These are phyloP conservation scores for Microctonus hyperodae DNA, from an alignment of 2,888 invertebrate genomes.

Conservation along the genomic window DNA sequence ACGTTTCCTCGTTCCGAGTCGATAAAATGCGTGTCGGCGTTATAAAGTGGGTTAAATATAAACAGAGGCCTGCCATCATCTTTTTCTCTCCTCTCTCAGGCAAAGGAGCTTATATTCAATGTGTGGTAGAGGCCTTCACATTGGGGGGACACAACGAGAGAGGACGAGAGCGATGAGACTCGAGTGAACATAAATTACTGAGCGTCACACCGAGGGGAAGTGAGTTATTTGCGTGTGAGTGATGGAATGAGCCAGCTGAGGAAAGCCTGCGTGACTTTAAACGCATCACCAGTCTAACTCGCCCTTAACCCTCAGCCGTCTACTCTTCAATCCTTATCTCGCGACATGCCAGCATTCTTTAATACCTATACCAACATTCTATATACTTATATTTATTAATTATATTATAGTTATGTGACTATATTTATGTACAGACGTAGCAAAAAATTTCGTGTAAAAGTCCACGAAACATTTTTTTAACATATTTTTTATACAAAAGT, in stretches of 20 bases:
- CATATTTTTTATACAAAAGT: too few species aligned
- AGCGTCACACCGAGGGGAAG: constrained; percentile 53
- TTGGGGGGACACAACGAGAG: constrained; percentile 30
- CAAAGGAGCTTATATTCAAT: constrained; percentile 18
- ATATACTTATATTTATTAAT: too few species aligned
- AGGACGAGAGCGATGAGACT: constrained; percentile 54
- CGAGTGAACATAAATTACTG: constrained; percentile 60
- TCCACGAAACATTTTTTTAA: too few species aligned
- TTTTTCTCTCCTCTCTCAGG: background rate
- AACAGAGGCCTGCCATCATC: constrained; percentile 29
- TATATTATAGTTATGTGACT: too few species aligned
- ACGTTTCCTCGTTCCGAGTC: constrained; percentile 40
- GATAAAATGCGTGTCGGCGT: constrained; percentile 42
- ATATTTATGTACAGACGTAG: too few species aligned
- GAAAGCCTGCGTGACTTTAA: constrained; percentile 46
- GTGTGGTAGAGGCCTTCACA: constrained; percentile 24
- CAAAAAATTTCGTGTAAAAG: too few species aligned
- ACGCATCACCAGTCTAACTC: constrained; percentile 32
- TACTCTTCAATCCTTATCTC: constrained; percentile 10
- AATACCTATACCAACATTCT: background rate
- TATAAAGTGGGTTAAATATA: constrained; percentile 46
- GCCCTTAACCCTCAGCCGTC: constrained; percentile 27
- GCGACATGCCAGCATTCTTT: background rate
- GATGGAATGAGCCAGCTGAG: constrained; percentile 63
- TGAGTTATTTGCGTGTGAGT: constrained; percentile 63